phyloP scores from a whole-genome alignment of 2,797 vertebrate species.

The Petrocephalus sullivani region DNA sequence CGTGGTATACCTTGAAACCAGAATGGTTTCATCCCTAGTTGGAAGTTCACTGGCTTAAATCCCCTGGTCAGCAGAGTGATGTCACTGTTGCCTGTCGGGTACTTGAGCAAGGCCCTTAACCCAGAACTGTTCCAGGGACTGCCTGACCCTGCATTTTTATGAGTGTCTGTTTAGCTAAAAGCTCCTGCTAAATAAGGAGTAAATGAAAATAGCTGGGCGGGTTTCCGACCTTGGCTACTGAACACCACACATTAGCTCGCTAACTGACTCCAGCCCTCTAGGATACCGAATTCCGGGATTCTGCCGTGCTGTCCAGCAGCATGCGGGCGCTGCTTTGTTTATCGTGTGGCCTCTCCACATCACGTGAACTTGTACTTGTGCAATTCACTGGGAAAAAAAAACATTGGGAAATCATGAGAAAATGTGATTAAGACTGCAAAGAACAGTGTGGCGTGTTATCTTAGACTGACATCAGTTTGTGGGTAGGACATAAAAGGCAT shows the following conservation, averaged over 20 bases:
- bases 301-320: neutral
- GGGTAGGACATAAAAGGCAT: constrained; percentile 1
- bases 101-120: neutral
- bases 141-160: neutral
- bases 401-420: constrained; percentile 6
- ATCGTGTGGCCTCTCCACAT: neutral
- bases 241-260: neutral
- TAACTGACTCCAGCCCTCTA: neutral
- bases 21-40: neutral
- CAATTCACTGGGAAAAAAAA: neutral
- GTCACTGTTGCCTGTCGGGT: neutral
- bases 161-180: neutral
- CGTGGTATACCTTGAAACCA: neutral
- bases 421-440: neutral
- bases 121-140: neutral
- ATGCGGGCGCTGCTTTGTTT: neutral
- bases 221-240: neutral
- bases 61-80: neutral
- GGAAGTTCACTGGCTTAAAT: neutral
- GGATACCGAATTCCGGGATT: neutral
- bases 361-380: neutral
- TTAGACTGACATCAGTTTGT: neutral
- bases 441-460: neutral
- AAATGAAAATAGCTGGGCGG: neutral
- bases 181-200: neutral